Base-by-base conservation (phyloP, 1,140 invertebrate genomes). In the Hylaeus volcanicus region DNA sequence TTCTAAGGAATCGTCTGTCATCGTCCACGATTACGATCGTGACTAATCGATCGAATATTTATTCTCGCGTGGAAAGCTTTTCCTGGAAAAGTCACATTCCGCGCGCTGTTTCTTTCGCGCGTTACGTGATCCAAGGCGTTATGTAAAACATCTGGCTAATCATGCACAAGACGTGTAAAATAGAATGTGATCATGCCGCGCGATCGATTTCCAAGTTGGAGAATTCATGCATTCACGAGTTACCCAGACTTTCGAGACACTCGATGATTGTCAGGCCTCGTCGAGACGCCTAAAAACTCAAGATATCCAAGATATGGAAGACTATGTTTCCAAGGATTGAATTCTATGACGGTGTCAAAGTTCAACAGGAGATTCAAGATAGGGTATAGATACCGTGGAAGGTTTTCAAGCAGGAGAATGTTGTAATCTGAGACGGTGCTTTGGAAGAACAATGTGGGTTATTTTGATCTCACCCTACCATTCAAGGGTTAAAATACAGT, bases 21-120 rank as follows among this genome's bases (percentile, higher is more conserved):
- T 63, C 37, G 37, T 37, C 8, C 37, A 63, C 5, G 37, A 63
- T 63, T 39, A 41, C 5, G 37, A 63, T 63, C 43, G 58, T 51
- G 79, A 72, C 41, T 11, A 53, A 64, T 83, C 39, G 64, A 70
- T 65, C 55, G 37, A 12, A 11, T 14, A 43, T 14, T 53, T 43
- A 69, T 48, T 55, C 70, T n/a, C 15, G 56, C 43, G 11, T 84
- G 65, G 53, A 83, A 84, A 83, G 80, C 72, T 80, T 82, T 75
- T 56, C 66, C 11, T 48, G 41, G 81, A 83, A 84, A 79, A 48
- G 65, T 71, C 70, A 83, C 71, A 82, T 84, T 61, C 51, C 64
- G 65, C 48, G 48, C 55, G 65, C 12, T 56, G 53, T 37, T 58
- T 77, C 26, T 60, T 71, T 51, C 37, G n/a, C n/a, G 37, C 26